These are phyloP conservation scores for Thumatha senex DNA, from an alignment of 2,888 invertebrate species.

Conservation along the genomic window DNA sequence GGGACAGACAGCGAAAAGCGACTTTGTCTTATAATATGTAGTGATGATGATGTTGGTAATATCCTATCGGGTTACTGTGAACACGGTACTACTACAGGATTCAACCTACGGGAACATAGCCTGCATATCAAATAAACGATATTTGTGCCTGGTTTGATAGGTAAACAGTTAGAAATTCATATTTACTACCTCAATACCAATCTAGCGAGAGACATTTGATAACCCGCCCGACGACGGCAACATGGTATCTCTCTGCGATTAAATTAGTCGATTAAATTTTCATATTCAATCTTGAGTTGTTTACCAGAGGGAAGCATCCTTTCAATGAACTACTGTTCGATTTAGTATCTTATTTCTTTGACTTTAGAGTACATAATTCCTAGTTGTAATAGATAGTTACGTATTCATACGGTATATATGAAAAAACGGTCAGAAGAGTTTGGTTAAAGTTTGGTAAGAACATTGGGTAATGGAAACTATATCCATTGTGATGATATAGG, in stretches of 20 bases:
- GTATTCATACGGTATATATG: slow-evolving; percentile 54
- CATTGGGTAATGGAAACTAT: background rate
- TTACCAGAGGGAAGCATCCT: slow-evolving; percentile 82
- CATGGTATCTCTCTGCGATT: slow-evolving; percentile 81
- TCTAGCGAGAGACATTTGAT: slow-evolving; percentile 48
- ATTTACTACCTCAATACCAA: slow-evolving; percentile 34
- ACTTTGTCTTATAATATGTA: too few relatives aligned
- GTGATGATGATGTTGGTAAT: too few relatives aligned
- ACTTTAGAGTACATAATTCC: slow-evolving; percentile 23
- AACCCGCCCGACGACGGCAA: slow-evolving; percentile 49
- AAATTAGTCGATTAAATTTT: slow-evolving; percentile 90
- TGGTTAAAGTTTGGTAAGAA: slow-evolving; percentile 13
- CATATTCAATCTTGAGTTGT: slow-evolving; percentile 91
- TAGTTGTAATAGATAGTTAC: slow-evolving; percentile 28
- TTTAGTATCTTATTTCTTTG: slow-evolving; percentile 24
- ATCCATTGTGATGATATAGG: too few relatives aligned
- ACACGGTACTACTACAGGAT: too few relatives aligned
- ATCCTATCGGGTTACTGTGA: too few relatives aligned
- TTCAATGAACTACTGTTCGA: slow-evolving; percentile 33
- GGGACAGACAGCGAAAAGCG: too few relatives aligned
- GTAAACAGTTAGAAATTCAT: slow-evolving; percentile 31
- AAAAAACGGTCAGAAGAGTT: slow-evolving; percentile 46
- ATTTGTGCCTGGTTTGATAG: background rate
- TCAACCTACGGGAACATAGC: too few relatives aligned
- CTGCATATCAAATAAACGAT: background rate